Evolutionary conservation across 2,888 invertebrate genomes (phyloP), one percentile per base, ranked within the genome.

Genomic region (Hylaea fasciaria): DNA sequence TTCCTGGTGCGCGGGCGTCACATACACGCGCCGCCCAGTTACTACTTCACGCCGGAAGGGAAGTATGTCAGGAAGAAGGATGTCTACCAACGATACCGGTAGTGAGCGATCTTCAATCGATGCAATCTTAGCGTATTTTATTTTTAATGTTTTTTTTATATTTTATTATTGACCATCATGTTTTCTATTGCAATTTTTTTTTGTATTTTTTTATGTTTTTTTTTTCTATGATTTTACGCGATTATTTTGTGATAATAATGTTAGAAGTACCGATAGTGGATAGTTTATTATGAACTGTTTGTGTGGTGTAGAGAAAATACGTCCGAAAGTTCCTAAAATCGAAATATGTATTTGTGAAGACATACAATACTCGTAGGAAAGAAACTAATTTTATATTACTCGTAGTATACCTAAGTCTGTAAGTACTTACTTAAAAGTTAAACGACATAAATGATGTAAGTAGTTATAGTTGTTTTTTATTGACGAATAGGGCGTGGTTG

Each of bases 31-130:
- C 91, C 91, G 0, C 92, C 92, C 1, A 90, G 85, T 71, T 92
- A 91, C 67, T 91, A 91, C 70, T 89, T 89, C 74, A 92, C 92
- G 2, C 86, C 88, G 2, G 92, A 92, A 57, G 92, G 92, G 66
- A 91, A 92, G 77, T 92, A 92, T 65, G 91, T 91, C 2, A 77
- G 92, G 47, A 85, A 89, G 69, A 92, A 92, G 70, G 92, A 92
- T 66, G 85, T 89, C 10, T 92, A 92, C 63, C 88, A 91, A 65
- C 78, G 90, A 65, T 91, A 92, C 68, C 91, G 90, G 80, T 91
- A 92, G 86, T 85, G 48, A 59, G 65, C 57, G 32, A 32, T 32
- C 32, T 32, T 32, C 32, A 8, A 32, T 32, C 32, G 9, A 32
- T 32, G 9, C 32, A 32, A 32, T 32, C 32, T 32, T 32, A 32